Evolutionary conservation across 2,113 vertebrate species (phyloP).

Genomic region (Semicossyphus pulcher): DNA sequence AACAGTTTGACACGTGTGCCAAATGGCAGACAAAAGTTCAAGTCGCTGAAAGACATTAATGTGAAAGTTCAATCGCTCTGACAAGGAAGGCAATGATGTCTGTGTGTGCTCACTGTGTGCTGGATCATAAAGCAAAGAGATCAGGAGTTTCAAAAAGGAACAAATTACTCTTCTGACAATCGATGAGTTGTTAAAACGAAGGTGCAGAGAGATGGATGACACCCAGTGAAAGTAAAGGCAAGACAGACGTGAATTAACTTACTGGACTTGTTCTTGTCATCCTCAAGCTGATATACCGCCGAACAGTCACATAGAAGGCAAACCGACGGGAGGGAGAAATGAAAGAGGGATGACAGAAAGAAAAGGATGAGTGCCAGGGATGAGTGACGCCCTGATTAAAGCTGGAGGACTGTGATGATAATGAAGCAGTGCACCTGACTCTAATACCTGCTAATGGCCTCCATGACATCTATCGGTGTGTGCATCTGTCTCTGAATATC

Average conservation of each 20-base stretch:
- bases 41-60: conserved; percentile 37
- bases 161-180: conserved; percentile 34
- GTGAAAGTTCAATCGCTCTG: conserved; percentile 61
- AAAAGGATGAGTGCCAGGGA: conserved; percentile 29
- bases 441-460: conserved; percentile 35
- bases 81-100: conserved; percentile 28
- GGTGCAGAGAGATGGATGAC: conserved; percentile 47
- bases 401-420: conserved; percentile 10
- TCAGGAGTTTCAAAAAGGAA: background rate
- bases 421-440: conserved; percentile 57
- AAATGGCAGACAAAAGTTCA: conserved; percentile 24
- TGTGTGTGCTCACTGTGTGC: conserved; percentile 1
- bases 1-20: conserved; percentile 26
- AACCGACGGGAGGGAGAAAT: conserved; percentile 40
- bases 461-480: conserved; percentile 21
- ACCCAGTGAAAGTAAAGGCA: background rate
- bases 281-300: too few relatives aligned
- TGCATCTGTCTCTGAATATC: conserved; percentile 30
- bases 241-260: background rate
- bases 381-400: conserved; percentile 68
- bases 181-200: conserved; percentile 32
- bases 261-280: background rate
- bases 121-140: conserved; percentile 13
- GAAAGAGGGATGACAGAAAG: conserved; percentile 43
- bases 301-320: too few relatives aligned